These are phyloP conservation scores for Porites lutea DNA, from an alignment of 64 coral and sea anemone genomes.

Conservation along the genomic window DNA sequence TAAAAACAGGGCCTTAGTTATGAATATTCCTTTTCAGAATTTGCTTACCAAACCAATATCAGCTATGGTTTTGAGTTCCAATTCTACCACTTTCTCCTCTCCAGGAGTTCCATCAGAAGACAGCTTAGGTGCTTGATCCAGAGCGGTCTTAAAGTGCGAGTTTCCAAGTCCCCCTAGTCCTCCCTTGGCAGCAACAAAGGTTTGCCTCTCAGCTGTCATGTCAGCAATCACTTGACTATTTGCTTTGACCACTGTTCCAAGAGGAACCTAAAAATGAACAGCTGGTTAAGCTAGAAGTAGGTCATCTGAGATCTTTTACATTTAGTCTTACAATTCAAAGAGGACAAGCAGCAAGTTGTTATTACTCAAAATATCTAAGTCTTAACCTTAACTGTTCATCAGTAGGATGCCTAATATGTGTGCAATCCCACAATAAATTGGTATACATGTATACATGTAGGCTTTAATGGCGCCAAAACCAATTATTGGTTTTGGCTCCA, in stretches of 20 bases:
- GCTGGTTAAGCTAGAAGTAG: not conserved
- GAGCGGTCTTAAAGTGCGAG: slow-evolving; percentile 86
- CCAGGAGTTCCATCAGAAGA: slow-evolving; percentile 81
- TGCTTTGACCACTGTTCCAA: slow-evolving; percentile 85
- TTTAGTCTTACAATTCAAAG: too few species aligned
- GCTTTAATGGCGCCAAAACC: too few species aligned
- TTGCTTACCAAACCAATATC: slow-evolving; percentile 95
- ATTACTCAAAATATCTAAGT: too few species aligned
- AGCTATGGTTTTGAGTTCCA: slow-evolving; percentile 98
- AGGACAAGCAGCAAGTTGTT: too few species aligned
- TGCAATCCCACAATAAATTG: too few species aligned
- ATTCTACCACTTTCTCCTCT: slow-evolving; percentile 87
- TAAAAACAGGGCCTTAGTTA: too few species aligned
- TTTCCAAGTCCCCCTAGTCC: slow-evolving; percentile 94
- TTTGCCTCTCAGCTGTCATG: slow-evolving; percentile 72
- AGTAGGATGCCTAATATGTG: too few species aligned
- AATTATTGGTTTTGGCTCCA: too few species aligned
- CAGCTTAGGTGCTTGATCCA: slow-evolving; percentile 69
- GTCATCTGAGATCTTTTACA: too few species aligned
- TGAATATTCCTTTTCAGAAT: not conserved
- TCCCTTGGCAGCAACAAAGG: slow-evolving; percentile 68
- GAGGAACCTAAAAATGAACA: slow-evolving; percentile 75
- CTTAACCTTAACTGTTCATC: too few species aligned
- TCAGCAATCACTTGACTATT: slow-evolving; percentile 66
- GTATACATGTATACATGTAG: too few species aligned